Base-by-base conservation (phyloP, 2,113 vertebrate species). In the Phaethornis superciliosus region DNA sequence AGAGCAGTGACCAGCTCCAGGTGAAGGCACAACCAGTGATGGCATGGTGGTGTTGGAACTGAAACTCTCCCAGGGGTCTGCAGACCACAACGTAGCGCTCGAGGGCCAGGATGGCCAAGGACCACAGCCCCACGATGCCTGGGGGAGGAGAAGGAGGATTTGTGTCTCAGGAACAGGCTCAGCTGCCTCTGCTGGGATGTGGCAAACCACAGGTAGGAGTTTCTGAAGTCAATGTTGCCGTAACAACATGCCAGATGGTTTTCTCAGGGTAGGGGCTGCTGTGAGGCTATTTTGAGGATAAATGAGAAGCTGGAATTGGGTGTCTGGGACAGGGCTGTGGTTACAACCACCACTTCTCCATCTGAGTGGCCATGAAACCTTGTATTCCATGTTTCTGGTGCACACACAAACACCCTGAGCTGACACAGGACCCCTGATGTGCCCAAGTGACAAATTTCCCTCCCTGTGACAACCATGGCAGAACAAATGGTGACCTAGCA, bases 41-140 rank as follows among this genome's bases (percentile, higher is more conserved):
- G 1, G 97, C 97, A 3, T 98, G 97, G 7, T 8, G 82, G 37
- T 78, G 96, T 81, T 88, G 95, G 90, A 98, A 90, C 15, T 78
- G 95, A 74, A 98, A 98, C 11, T 95, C 95, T 18, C 96, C 96
- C 93, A 96, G 72, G 46, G 97, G 97, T 54, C 97, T 96, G 96
- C 97, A 98, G 81, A 98, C 93, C 54, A 97, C 96, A 4, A 97
- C 4, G 19, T 97, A 98, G 5, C 96, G 70, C 76, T 97, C 97
- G 1, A 97, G 49, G 49, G 97, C 97, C 91, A 98, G 82, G 92
- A 98, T 97, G 40, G 97, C 97, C 90, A 97, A 49, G 12, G 97
- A 97, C 97, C 97, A 98, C 35, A 98, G 96, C 47, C 97, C 97
- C 78, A 97, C 96, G 7, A 96, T 97, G n/a, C 97, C 97, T 98